Evolutionary conservation across 2,888 invertebrate species (phyloP).

Genomic region (Melipona bicolor): DNA sequence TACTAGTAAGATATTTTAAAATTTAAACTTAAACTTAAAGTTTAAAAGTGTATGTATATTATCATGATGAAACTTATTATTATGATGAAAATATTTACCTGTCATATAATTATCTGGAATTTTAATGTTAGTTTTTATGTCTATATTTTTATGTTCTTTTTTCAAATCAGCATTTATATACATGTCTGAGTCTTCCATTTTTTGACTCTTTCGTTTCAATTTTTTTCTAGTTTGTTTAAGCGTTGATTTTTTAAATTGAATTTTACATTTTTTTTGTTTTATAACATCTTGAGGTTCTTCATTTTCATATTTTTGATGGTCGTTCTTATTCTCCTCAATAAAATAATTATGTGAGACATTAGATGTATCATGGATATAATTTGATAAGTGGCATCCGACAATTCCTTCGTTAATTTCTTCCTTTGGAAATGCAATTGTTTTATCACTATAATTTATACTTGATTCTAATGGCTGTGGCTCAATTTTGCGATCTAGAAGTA

Average conservation of each 20-base stretch:
- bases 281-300: constrained; percentile 53
- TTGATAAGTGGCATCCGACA: constrained; percentile 69
- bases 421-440: constrained; percentile 72
- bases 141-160: constrained; percentile 71
- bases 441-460: constrained; percentile 72
- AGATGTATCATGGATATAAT: constrained; percentile 68
- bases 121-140: constrained; percentile 72
- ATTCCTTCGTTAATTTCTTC: constrained; percentile 61
- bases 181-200: constrained; percentile 67
- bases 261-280: constrained; percentile 74
- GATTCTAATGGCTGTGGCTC: constrained; percentile 66
- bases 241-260: constrained; percentile 63
- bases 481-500: constrained; percentile 74
- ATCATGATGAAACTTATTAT: background rate
- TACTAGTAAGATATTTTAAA: background rate
- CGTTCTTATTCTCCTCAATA: constrained; percentile 61
- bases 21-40: background rate
- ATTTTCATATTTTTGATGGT: constrained; percentile 63
- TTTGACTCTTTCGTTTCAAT: constrained; percentile 72
- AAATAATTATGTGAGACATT: constrained; percentile 66
- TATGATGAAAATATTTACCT: constrained; percentile 66
- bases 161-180: constrained; percentile 72
- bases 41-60: background rate
- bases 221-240: constrained; percentile 72
- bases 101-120: constrained; percentile 83